Evolutionary conservation across 1,140 invertebrate species (phyloP).

Genomic region (Lamellibrachia luymesi): DNA sequence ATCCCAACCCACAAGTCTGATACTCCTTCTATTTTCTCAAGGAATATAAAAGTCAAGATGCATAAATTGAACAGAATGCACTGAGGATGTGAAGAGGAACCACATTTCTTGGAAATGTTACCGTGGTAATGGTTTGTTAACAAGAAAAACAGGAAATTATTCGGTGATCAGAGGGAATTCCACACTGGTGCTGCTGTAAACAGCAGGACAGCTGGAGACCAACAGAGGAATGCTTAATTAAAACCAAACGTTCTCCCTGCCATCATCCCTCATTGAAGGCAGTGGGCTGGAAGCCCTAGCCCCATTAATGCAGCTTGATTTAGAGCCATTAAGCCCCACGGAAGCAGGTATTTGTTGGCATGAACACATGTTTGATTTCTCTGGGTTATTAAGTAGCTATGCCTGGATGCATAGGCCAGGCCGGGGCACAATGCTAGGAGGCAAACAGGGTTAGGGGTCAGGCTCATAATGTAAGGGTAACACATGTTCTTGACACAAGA

Average conservation of each 20-base stretch:
- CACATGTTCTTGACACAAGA: conserved; percentile 4
- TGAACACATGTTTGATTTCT: conserved; percentile 5
- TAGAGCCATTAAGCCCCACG: background rate
- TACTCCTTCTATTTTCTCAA: background rate
- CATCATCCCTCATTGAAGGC: background rate
- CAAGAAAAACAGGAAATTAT: conserved; percentile 5
- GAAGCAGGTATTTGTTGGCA: background rate
- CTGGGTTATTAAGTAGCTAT: background rate
- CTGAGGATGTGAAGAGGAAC: background rate
- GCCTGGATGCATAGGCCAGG: background rate
- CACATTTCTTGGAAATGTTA: background rate
- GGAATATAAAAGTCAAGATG: background rate
- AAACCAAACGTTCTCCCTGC: background rate
- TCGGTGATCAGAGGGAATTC: background rate
- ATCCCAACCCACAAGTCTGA: background rate
- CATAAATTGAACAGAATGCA: background rate
- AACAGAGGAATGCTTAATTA: background rate
- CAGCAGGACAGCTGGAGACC: background rate
- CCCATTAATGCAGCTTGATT: background rate
- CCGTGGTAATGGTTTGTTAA: background rate
- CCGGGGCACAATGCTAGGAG: background rate
- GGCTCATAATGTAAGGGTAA: background rate
- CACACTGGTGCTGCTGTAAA: background rate
- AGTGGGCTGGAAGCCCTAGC: background rate
- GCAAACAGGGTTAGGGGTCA: background rate